Percentiles rank a stretch among this genome's conserved stretches.
phyloP scores from a whole-genome alignment of 2,113 vertebrate genomes.

The Mustela nigripes region DNA sequence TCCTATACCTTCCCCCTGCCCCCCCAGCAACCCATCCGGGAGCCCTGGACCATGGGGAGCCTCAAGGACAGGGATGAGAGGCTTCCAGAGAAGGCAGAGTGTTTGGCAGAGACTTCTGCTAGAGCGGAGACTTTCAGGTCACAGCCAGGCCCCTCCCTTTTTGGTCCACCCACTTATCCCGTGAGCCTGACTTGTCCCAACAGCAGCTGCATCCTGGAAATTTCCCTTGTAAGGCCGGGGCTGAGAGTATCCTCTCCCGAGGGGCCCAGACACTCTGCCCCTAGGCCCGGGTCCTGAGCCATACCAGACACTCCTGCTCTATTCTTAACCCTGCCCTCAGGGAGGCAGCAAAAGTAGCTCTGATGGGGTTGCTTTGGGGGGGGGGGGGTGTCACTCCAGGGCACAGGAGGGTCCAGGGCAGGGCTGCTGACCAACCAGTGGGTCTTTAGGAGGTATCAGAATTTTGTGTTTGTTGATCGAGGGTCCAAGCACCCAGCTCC shows the following conservation, averaged over 20 bases:
- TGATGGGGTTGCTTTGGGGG: background rate
- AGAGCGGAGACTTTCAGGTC: background rate
- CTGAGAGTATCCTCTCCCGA: background rate
- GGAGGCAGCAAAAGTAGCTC: slow-evolving; percentile 33
- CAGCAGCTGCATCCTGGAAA: slow-evolving; percentile 16
- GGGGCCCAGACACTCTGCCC: background rate
- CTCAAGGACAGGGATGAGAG: background rate
- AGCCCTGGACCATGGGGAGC: background rate
- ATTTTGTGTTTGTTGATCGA: background rate
- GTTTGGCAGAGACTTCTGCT: background rate
- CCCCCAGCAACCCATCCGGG: background rate
- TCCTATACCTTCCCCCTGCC: background rate
- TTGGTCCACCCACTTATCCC: background rate
- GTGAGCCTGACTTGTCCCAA: background rate
- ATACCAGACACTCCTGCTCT: background rate
- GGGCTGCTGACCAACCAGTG: background rate
- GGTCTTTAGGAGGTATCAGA: background rate
- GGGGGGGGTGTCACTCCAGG: background rate
- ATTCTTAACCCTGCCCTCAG: slow-evolving; percentile 34
- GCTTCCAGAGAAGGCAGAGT: background rate
- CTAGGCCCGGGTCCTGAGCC: background rate
- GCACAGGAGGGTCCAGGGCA: background rate
- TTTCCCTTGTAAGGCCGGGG: slow-evolving; percentile 39
- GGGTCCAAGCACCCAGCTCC: background rate
- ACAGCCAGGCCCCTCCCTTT: background rate